Base-by-base conservation (phyloP, 2,113 vertebrate genomes). In the Tautogolabrus adspersus region DNA sequence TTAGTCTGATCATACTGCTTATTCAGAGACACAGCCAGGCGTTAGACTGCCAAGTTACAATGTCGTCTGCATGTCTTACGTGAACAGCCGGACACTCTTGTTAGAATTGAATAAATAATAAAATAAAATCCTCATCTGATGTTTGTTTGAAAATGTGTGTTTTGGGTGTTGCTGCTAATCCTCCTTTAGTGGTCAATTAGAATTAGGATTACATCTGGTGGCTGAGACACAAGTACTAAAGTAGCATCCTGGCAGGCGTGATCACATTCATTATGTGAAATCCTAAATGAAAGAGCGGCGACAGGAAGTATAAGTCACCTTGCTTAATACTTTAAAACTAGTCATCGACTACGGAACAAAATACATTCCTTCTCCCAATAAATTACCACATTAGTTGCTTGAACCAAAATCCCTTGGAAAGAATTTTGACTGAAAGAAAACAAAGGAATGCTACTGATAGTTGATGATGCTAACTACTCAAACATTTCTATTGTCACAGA, bases 181-280 rank as follows among this genome's bases (percentile, higher is more conserved):
- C 16, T 58, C 37, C 42, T 55, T 66, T 8, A 34, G 21, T 51
- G n/a, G 46, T 62, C 16, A 8, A 55, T 64, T 66, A 69, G 19
- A 8, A 58, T 64, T 66, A 69, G 19, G 18, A 34, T 55, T 63
- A 1, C 8, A 62, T 56, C 11, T 69, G 46, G 49, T 66, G 6
- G 55, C 12, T 75, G 13, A 85, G 59, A 65, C 57, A 40, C 1
- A 72, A 83, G 54, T n/a, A 62, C 30, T 16, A 74, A 66, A 75
- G 73, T 62, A 71, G 68, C 60, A 82, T 52, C 40, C 42, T 58
- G 3, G 0, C 63, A 55, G 58, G 34, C 58, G 16, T 19, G 30
- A 75, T 75, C 40, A 62, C 68, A 78, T 18, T 84, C 61, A 57
- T 71, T 22, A 70, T 23, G 44, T 58, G 9, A 75, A 71, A 66